These are phyloP conservation scores for Phalacrocorax brasilianus DNA, from an alignment of 2,113 vertebrate genomes.

Conservation along the genomic window DNA sequence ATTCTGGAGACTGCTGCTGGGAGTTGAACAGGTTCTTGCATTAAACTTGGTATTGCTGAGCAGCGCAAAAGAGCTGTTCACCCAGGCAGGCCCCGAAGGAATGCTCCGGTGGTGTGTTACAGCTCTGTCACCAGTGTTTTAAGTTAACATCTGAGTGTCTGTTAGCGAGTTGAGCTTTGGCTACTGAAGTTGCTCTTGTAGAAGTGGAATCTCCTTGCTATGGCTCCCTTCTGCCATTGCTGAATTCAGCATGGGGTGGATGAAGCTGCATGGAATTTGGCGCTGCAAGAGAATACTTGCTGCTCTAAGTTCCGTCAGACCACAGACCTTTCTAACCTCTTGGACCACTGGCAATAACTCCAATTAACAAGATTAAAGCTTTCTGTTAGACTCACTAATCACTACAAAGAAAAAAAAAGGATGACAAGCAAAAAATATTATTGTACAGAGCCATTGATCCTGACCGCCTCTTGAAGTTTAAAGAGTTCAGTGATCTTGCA, in stretches of 20 bases:
- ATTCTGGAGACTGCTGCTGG: neutral
- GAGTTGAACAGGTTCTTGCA: neutral
- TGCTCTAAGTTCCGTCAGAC: neutral
- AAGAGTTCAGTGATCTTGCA: constrained; percentile 59
- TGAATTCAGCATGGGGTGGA: accelerated
- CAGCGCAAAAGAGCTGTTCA: neutral
- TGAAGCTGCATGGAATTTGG: neutral
- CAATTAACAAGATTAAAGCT: constrained; percentile 36
- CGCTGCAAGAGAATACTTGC: neutral
- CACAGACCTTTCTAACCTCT: neutral
- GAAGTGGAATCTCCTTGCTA: neutral
- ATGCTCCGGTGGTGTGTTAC: accelerated
- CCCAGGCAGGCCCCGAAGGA: neutral
- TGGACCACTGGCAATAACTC: neutral
- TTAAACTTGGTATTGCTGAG: neutral
- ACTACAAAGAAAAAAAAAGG: neutral
- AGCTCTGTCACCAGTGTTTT: neutral
- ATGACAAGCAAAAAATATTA: neutral
- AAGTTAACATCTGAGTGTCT: neutral
- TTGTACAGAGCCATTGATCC: constrained; percentile 16
- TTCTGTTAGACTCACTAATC: neutral
- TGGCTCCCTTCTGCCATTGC: accelerated
- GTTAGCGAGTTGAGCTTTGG: neutral
- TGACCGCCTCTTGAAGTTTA: constrained; percentile 48
- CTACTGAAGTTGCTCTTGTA: neutral